phyloP scores from a whole-genome alignment of 2,888 invertebrate species.

The Hyposoter didymator region DNA sequence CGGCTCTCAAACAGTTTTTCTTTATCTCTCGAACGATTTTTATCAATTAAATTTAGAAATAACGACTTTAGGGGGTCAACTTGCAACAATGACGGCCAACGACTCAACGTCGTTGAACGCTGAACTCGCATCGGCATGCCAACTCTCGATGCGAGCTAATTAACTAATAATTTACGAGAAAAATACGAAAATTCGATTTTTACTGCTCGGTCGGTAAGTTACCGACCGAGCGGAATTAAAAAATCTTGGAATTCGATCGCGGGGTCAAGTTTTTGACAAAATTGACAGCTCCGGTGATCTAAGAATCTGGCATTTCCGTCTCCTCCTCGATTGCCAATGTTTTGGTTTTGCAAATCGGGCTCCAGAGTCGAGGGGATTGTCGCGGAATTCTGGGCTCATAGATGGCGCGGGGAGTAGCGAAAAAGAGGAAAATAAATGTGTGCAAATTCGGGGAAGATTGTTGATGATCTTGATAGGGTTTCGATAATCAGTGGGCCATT shows the following conservation, averaged over 20 bases:
- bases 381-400: neutral
- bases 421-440: constrained; percentile 11
- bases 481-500: constrained; percentile 37
- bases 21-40: too few species aligned
- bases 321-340: neutral
- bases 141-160: too few species aligned
- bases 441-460: constrained; percentile 6
- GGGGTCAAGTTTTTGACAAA: neutral
- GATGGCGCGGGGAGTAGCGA: constrained; percentile 49
- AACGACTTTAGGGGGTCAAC: too few species aligned
- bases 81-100: too few species aligned
- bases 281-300: neutral
- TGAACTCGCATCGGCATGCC: too few species aligned
- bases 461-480: constrained; percentile 21
- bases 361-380: neutral
- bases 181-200: too few species aligned
- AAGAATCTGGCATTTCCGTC: neutral
- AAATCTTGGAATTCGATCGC: neutral
- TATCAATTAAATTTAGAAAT: too few species aligned
- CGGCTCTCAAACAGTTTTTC: too few species aligned
- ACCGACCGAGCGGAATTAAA: neutral
- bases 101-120: too few species aligned
- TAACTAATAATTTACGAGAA: too few species aligned
- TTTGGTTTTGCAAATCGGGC: neutral
- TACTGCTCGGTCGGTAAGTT: neutral